These are phyloP conservation scores for Palloptera scutellata DNA, from an alignment of 2,888 invertebrate genomes.

Conservation along the genomic window DNA sequence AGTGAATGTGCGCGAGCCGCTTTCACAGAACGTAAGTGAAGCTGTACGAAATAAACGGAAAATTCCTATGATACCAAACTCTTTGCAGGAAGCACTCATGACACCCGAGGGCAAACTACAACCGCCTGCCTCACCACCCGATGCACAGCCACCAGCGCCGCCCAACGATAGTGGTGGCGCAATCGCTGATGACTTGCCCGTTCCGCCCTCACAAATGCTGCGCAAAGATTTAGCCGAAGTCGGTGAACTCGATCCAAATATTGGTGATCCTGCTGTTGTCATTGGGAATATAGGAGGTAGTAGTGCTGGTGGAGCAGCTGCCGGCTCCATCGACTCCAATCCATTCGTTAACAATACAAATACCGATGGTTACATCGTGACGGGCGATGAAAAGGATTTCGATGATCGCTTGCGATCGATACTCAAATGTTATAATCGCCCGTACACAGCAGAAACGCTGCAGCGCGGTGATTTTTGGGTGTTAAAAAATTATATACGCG, in stretches of 20 bases:
- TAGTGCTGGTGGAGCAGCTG: constrained; percentile 20
- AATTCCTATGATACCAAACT: not conserved
- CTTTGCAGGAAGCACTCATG: not conserved
- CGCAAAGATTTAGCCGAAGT: not conserved
- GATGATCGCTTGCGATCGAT: constrained; percentile 61
- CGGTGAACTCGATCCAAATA: constrained; percentile 41
- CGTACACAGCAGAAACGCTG: constrained; percentile 69
- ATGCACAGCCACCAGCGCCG: constrained; percentile 31
- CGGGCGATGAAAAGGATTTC: constrained; percentile 62
- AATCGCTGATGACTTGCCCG: constrained; percentile 15
- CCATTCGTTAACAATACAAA: constrained; percentile 55
- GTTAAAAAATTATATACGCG: constrained; percentile 83
- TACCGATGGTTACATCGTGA: constrained; percentile 56
- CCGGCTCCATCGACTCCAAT: constrained; percentile 35
- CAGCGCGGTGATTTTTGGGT: constrained; percentile 89
- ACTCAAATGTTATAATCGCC: constrained; percentile 72
- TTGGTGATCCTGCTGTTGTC: constrained; percentile 43
- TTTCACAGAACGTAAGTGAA: constrained; percentile 44
- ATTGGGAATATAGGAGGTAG: constrained; percentile 50
- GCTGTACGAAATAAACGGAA: not conserved
- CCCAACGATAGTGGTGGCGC: constrained; percentile 44
- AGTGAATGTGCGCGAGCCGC: constrained; percentile 40
- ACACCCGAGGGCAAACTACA: constrained; percentile 46
- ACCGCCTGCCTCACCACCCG: not conserved
- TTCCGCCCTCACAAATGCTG: constrained; percentile 21